phyloP scores from a whole-genome alignment of 2,113 vertebrate genomes.

The Anas platyrhynchos region DNA sequence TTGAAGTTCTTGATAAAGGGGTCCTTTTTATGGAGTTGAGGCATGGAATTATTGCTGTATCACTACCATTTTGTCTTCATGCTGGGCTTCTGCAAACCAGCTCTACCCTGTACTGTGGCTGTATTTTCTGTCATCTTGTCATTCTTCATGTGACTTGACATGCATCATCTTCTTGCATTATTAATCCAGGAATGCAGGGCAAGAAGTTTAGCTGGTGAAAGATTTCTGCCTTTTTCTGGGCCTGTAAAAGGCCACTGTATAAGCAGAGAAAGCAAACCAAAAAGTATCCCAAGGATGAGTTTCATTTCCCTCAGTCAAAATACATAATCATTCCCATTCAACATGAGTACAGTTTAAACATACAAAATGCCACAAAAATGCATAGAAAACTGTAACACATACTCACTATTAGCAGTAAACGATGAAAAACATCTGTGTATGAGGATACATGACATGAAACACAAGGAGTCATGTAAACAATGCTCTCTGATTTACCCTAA shows the following conservation, averaged over 20 bases:
- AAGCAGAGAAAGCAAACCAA: background rate
- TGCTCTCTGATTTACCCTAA: background rate
- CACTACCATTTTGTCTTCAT: background rate
- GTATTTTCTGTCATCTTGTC: background rate
- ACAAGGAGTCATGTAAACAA: constrained; percentile 27
- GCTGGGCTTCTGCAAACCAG: background rate
- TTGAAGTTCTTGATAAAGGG: background rate
- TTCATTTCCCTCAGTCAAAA: constrained; percentile 3
- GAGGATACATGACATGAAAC: constrained; percentile 16
- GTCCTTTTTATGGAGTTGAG: background rate
- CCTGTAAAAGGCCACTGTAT: background rate
- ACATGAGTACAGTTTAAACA: background rate
- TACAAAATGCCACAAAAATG: constrained; percentile 1
- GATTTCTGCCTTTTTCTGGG: background rate
- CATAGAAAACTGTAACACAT: background rate
- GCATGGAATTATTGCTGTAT: background rate
- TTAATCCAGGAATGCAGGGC: background rate
- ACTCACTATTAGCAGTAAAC: background rate
- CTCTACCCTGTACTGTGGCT: background rate
- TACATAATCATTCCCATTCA: background rate
- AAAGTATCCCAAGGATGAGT: background rate
- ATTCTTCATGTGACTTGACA: background rate
- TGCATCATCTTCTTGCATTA: background rate
- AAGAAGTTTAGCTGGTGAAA: background rate
- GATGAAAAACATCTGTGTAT: constrained; percentile 31